Base-by-base conservation (phyloP, 2,113 vertebrate genomes). In the Neotoma lepida region DNA sequence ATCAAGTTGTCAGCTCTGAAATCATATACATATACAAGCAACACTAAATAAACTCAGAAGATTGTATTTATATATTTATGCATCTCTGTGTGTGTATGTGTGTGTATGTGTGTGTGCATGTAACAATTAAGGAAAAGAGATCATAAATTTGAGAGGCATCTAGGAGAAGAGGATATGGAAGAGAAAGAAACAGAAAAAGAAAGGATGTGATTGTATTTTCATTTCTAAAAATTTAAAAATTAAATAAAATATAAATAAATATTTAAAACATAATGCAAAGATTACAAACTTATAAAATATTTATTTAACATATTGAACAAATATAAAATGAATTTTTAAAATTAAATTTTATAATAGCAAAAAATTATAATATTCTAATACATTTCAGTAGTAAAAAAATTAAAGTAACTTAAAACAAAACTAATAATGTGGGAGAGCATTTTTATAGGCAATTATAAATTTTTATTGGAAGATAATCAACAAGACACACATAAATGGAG, bases 341-440 rank as follows among this genome's bases (percentile, higher is more conserved):
- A 54, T 71, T 5, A 14, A 80, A 73, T 70, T 56, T 44, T 44
- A 33, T 86, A 49, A 12, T n/a, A 64, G 18, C 3, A 66, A n/a
- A n/a, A 90, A 86, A 93, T 74, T 28, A 64, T 15, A 44, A 64
- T 41, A 44, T 58, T 39, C 51, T 81, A 17, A 44, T 80, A 51
- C 13, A 51, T 85, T 95, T 78, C 9, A 86, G 35, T 74, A 68
- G 1, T 39, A 51, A 46, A 95, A n/a, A 86, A 90, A 66, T 89
- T 76, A 82, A 93, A 66, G 3, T 61, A 9, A 4, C 46, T 77
- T 84, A 22, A 84, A 28, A 3, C 39, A 88, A 88, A 63, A 39
- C 9, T 63, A 17, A 39, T 74, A 82, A 77, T 77, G 17, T 70
- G 64, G 5, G 18, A 76, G 68, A 54, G 13, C 35, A 41, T 6